phyloP scores from a whole-genome alignment of 2,888 invertebrate genomes.

The Coleophora flavipennella region DNA sequence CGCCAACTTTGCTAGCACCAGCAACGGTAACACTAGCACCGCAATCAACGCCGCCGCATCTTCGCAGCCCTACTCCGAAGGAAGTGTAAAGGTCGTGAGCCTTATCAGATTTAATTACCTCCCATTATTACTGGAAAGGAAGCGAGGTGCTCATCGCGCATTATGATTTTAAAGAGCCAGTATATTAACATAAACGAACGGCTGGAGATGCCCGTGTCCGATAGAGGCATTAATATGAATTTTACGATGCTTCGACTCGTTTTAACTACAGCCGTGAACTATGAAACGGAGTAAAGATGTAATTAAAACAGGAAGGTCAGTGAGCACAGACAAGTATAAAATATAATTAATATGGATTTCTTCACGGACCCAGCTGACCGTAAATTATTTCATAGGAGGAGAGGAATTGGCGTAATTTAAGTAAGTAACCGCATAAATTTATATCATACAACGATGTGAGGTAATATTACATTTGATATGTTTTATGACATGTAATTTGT shows the following conservation, averaged over 20 bases:
- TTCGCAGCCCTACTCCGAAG: constrained; percentile 36
- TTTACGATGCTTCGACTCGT: constrained; percentile 50
- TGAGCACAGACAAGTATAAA: constrained; percentile 56
- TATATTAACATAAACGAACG: constrained; percentile 57
- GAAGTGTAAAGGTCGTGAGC: constrained; percentile 66
- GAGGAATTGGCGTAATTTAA: constrained; percentile 50
- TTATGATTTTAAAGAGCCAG: constrained; percentile 58
- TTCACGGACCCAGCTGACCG: constrained; percentile 50
- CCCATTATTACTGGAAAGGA: constrained; percentile 56
- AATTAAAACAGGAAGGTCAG: constrained; percentile 70
- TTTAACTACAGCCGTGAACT: constrained; percentile 70
- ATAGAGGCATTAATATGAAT: constrained; percentile 46
- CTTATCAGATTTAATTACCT: constrained; percentile 64
- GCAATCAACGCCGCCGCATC: constrained; percentile 45
- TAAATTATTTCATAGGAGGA: constrained; percentile 66
- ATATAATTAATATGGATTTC: constrained; percentile 59
- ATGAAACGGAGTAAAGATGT: constrained; percentile 52
- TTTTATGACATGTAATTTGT: background rate
- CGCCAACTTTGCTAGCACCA: constrained; percentile 31
- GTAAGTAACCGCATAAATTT: constrained; percentile 16
- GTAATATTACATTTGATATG: constrained; percentile 21
- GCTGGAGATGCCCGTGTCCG: constrained; percentile 37
- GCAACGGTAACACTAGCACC: constrained; percentile 18
- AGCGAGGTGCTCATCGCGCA: constrained; percentile 48
- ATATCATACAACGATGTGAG: constrained; percentile 22